Percentiles rank a stretch among this genome's conserved stretches.
Conservation (phyloP, 1,140 invertebrate genomes). For the Drosophila bipectinata region DNA sequence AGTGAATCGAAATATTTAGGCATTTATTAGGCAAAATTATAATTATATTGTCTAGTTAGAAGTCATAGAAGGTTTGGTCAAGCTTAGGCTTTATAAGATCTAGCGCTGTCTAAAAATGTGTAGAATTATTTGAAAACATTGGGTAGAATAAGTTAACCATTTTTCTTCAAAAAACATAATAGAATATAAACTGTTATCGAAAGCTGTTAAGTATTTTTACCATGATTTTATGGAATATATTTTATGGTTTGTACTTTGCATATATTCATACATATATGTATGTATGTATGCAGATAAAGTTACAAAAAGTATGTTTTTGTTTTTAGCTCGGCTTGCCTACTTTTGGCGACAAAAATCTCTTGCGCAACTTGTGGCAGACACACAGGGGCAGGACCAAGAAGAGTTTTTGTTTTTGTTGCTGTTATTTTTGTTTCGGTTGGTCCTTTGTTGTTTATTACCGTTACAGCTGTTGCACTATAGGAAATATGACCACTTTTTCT, state of each 20-base stretch:
- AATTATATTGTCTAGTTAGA: no score
- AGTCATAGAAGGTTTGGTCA: no score
- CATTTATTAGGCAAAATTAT: no score
- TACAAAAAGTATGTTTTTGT: not conserved
- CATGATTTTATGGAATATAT: not conserved
- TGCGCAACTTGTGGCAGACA: slow-evolving; percentile 45
- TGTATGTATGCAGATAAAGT: not conserved
- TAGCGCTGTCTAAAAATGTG: no score
- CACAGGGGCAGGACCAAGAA: not conserved
- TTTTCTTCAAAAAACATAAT: no score
- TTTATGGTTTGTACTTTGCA: not conserved
- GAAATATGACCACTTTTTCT: no score
- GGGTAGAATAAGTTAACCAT: no score
- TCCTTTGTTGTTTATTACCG: slow-evolving; percentile 71
- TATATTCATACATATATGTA: no score
- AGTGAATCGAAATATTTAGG: no score
- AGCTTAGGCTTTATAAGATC: no score
- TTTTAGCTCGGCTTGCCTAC: slow-evolving; percentile 26
- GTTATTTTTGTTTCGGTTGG: slow-evolving; percentile 21
- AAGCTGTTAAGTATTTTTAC: not conserved
- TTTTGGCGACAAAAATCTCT: slow-evolving; percentile 71
- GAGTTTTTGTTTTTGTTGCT: slow-evolving; percentile 28
- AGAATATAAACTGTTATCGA: no score
- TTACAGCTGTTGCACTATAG: slow-evolving; percentile 75
- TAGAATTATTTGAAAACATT: no score